Evolutionary conservation across 1,140 invertebrate species (phyloP), one percentile per base, ranked within the genome.

Genomic region (Tetraneura akinire): DNA sequence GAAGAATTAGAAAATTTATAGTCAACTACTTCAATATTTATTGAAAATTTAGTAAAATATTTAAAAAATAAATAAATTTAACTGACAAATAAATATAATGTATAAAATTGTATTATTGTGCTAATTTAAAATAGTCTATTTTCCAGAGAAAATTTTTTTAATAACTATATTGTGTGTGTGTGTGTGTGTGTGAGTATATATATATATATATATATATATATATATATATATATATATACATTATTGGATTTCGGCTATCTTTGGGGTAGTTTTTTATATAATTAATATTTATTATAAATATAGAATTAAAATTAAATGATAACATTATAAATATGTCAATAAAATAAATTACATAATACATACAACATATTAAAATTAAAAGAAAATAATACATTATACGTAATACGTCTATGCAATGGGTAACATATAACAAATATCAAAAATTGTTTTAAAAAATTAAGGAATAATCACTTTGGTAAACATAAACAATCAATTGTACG

Each of bases 351-450:
- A 49, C 45, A 71, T 71, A n/a, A n/a, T n/a, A n/a, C n/a, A n/a
- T n/a, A n/a, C n/a, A n/a, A n/a, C n/a, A n/a, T n/a, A n/a, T n/a
- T n/a, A n/a, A n/a, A n/a, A n/a, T n/a, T n/a, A n/a, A n/a, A n/a
- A n/a, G n/a, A 71, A 51, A 71, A 70, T 70, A 70, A 71, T 71
- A 71, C 68, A n/a, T 71, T 26, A 71, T 37, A 71, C n/a, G n/a
- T n/a, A 21, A 51, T 51, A 51, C 23, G 16, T 70, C 6, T 62
- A n/a, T 45, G 47, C 23, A 71, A 49, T 51, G 68, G 68, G 68
- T 71, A 71, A 71, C 68, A 71, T 51, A 71, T n/a, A 18, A 71
- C 45, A 51, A 71, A 71, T 26, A 29, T 29, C 18, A 29, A 71
- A 14, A 68, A 70, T 23, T n/a, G n/a, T n/a, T n/a, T n/a, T n/a